phyloP scores from a whole-genome alignment of 2,797 vertebrate genomes.

The Anguilla pacifica region DNA sequence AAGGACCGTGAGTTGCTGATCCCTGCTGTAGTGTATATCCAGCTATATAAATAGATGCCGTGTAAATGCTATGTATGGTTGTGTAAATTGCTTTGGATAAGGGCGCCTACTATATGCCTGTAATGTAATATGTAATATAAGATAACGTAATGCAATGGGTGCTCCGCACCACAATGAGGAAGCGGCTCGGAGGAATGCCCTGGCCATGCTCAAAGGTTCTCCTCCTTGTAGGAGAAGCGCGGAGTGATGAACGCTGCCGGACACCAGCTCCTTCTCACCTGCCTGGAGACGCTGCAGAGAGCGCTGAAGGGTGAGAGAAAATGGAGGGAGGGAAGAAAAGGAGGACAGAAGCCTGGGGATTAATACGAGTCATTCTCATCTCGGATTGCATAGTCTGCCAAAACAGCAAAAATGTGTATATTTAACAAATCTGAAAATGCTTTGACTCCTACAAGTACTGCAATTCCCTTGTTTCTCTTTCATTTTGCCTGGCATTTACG shows the following conservation, averaged over 20 bases:
- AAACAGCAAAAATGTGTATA: neutral
- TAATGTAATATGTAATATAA: no score
- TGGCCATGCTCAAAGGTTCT: constrained; percentile 20
- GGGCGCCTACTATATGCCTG: no score
- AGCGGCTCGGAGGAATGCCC: neutral
- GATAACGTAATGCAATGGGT: no score
- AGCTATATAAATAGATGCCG: no score
- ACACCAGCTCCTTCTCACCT: constrained; percentile 91
- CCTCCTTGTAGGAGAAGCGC: constrained; percentile 85
- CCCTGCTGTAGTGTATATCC: no score
- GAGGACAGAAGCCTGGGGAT: neutral
- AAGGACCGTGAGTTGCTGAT: no score
- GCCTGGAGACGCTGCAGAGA: constrained; percentile 93
- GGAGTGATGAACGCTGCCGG: constrained; percentile 86
- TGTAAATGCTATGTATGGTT: no score
- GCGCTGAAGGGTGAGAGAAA: constrained; percentile 88
- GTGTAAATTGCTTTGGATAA: no score
- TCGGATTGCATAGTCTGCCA: neutral
- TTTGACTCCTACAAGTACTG: neutral
- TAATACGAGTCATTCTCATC: neutral
- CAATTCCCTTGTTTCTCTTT: neutral
- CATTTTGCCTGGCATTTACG: neutral
- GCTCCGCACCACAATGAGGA: no score
- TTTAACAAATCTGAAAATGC: neutral
- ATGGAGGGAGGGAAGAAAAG: neutral